Evolutionary conservation across 2,113 vertebrate genomes (phyloP).

Genomic region (Telmatochromis brachygnathus): DNA sequence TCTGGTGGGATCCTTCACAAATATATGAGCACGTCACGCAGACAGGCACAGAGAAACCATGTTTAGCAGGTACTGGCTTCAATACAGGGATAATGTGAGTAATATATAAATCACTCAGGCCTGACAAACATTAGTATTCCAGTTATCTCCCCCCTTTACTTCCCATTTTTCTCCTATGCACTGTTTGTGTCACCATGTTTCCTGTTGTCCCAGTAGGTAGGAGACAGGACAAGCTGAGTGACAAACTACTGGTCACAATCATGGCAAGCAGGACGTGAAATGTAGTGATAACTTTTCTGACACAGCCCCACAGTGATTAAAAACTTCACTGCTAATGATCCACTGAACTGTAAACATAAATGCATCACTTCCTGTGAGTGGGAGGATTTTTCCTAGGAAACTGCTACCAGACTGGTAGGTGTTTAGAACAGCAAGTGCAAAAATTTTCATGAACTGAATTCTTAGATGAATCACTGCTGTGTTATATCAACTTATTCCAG

Average conservation of each 20-base stretch:
- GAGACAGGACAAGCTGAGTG: not conserved
- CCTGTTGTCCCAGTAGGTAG: not conserved
- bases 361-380: constrained; percentile 27
- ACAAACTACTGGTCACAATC: not conserved
- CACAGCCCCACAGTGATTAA: not conserved
- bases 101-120: not conserved
- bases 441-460: constrained; percentile 8
- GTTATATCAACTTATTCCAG: not conserved
- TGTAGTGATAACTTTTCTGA: not conserved
- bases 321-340: not conserved
- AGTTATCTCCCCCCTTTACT: not conserved
- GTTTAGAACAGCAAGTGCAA: constrained; percentile 24
- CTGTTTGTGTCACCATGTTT: not conserved
- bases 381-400: constrained; percentile 24
- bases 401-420: constrained; percentile 26
- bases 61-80: not conserved
- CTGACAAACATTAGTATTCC: not conserved
- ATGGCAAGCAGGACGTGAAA: not conserved
- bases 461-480: constrained; percentile 21
- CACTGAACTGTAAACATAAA: not conserved
- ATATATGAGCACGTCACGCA: not conserved
- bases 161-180: not conserved
- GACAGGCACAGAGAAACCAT: not conserved
- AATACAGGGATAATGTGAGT: not conserved
- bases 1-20: not conserved